Percentiles rank a stretch among this genome's conserved stretches.
Conservation (phyloP, 2,797 vertebrate genomes). For the Leucoraja ocellata region DNA sequence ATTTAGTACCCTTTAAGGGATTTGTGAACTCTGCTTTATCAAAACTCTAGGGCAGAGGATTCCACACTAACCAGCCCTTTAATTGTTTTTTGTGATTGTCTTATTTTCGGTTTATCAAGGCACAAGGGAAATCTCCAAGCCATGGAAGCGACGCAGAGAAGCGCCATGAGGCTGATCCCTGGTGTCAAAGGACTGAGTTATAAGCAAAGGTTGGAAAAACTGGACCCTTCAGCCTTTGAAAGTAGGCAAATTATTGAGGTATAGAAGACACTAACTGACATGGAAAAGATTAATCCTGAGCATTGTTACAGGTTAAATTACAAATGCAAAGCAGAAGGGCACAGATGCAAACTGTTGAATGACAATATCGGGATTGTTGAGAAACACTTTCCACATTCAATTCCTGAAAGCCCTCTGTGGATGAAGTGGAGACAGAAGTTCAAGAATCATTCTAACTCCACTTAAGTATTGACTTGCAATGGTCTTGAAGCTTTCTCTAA, state of each 20-base stretch:
- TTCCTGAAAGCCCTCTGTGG: background rate
- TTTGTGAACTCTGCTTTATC: constrained; percentile 1
- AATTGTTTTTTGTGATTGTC: constrained; percentile 23
- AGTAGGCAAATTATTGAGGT: background rate
- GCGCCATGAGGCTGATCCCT: constrained; percentile 27
- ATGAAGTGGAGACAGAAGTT: background rate
- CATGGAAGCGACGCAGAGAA: constrained; percentile 9
- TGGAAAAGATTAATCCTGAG: background rate
- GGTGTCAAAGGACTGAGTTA: constrained; percentile 20
- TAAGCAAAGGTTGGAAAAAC: constrained; percentile 23
- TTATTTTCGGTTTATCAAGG: constrained; percentile 26
- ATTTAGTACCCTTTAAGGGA: background rate
- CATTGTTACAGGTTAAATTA: background rate
- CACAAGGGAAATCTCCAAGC: constrained; percentile 21
- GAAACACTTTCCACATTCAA: background rate
- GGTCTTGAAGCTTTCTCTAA: background rate
- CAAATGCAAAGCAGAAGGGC: background rate
- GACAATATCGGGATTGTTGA: background rate
- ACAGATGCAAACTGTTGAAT: background rate
- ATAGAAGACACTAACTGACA: background rate
- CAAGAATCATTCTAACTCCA: background rate
- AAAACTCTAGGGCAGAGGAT: background rate
- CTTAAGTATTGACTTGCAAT: background rate
- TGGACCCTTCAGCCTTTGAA: constrained; percentile 22
- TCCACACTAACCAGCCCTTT: constrained; percentile 11